These are phyloP conservation scores for Macrostomum lignano DNA, from an alignment of 1,140 invertebrate species.

Conservation along the genomic window DNA sequence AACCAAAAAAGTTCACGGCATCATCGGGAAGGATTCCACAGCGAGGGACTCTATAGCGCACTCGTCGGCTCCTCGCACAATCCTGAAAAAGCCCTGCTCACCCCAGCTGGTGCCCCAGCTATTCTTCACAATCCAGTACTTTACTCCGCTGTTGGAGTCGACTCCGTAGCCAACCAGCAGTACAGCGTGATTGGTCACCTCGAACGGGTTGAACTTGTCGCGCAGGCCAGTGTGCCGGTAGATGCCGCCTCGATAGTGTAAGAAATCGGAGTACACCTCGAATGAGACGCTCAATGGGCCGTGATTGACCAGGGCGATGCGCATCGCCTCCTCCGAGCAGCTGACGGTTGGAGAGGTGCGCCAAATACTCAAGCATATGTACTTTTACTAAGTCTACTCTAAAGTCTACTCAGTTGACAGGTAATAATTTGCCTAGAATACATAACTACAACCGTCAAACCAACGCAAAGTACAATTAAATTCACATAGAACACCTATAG, in stretches of 20 bases:
- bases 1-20: no score
- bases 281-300: conserved; percentile 33
- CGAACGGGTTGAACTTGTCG: conserved; percentile 9
- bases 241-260: conserved; percentile 7
- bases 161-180: conserved; percentile 19
- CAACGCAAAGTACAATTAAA: no score
- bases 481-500: no score
- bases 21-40: no score
- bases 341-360: no score
- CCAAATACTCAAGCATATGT: no score
- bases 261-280: conserved; percentile 24
- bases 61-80: conserved; percentile 1
- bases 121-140: conserved; percentile 9
- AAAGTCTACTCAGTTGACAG: no score
- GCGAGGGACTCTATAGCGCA: conserved; percentile 3
- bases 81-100: conserved; percentile 6
- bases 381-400: no score
- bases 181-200: conserved; percentile 15
- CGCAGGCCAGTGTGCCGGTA: conserved; percentile 9
- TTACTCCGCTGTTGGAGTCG: conserved; percentile 10
- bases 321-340: conserved; percentile 32
- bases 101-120: conserved; percentile 4
- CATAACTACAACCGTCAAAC: no score
- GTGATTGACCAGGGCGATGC: conserved; percentile 25
- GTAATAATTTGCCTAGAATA: no score